Conservation (phyloP, 2,113 vertebrate species). For the Neopipo cinnamomea region DNA sequence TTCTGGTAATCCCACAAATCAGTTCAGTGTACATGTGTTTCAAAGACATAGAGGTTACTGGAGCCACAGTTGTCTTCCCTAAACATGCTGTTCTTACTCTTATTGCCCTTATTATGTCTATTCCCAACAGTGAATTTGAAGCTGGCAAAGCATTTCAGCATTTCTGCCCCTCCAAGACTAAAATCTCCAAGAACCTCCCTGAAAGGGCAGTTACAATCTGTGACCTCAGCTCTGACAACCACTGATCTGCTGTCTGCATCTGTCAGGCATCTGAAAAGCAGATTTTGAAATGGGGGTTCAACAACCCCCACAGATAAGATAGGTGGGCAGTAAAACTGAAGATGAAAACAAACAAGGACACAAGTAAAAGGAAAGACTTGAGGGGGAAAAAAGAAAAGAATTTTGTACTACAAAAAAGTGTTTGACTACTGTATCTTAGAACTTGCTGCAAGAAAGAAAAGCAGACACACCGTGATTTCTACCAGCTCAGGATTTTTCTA, state of each 20-base stretch:
- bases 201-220: background rate
- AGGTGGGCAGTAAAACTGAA: background rate
- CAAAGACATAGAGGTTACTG: background rate
- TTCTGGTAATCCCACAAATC: background rate
- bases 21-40: background rate
- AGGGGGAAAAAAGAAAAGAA: background rate
- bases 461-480: background rate
- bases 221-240: background rate
- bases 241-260: background rate
- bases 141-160: background rate
- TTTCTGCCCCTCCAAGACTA: background rate
- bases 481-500: background rate
- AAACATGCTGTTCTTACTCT: background rate
- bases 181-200: background rate
- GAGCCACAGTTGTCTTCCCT: background rate
- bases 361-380: background rate
- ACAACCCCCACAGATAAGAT: background rate
- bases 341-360: background rate
- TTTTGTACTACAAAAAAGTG: background rate
- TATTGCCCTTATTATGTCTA: background rate
- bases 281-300: background rate
- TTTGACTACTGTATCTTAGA: background rate
- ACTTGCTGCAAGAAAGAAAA: background rate
- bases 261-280: fast-evolving
- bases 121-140: background rate